A percentile compares a stretch with the other conserved stretches of the same genome.
phyloP scores from a whole-genome alignment of 2,113 vertebrate genomes.

The Prinia subflava region DNA sequence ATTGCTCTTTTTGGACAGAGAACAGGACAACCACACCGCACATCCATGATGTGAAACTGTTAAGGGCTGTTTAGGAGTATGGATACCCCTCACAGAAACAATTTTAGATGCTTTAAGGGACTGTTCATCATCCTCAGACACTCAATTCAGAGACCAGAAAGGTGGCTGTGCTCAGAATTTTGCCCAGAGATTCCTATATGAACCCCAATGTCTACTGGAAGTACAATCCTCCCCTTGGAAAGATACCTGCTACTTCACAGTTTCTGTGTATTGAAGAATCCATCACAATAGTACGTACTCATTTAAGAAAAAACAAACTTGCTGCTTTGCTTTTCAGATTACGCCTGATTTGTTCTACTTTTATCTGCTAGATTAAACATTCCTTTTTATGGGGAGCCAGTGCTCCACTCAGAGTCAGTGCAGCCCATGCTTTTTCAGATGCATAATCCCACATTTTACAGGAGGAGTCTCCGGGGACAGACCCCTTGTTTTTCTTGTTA shows the following conservation, averaged over 20 bases:
- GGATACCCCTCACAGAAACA: neutral
- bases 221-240: neutral
- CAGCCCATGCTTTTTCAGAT: neutral
- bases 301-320: neutral
- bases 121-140: neutral
- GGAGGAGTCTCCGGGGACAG: neutral
- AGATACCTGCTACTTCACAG: neutral
- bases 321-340: neutral
- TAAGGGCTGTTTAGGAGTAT: neutral
- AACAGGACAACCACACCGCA: fast-evolving
- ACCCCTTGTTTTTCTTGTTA: neutral
- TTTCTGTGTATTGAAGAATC: neutral
- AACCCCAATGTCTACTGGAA: neutral
- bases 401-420: neutral
- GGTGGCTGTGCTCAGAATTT: neutral
- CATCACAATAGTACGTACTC: fast-evolving
- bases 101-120: neutral
- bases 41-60: neutral
- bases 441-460: neutral
- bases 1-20: neutral
- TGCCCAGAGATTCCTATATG: neutral
- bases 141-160: neutral
- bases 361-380: constrained; percentile 32
- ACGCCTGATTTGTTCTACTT: neutral
- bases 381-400: neutral